phyloP scores from a whole-genome alignment of 2,888 invertebrate genomes.

The Meliscaeva auricollis region DNA sequence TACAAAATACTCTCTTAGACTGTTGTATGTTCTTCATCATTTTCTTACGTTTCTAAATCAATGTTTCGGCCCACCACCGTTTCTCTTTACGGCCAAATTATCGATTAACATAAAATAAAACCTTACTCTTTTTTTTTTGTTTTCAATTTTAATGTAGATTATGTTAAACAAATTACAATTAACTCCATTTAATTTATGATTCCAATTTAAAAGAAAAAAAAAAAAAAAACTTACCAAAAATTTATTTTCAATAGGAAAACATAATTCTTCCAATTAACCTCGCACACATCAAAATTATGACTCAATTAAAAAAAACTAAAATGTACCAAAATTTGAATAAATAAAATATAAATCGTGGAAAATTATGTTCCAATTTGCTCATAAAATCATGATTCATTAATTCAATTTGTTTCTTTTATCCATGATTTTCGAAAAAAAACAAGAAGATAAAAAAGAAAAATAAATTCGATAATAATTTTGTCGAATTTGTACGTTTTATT shows the following conservation, averaged over 20 bases:
- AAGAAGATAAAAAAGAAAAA: background rate
- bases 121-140: background rate
- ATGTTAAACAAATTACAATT: constrained; percentile 8
- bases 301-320: background rate
- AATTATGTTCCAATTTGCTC: constrained; percentile 25
- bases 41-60: too few relatives aligned
- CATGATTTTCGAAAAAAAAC: too few relatives aligned
- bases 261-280: background rate
- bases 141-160: background rate
- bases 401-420: constrained; percentile 9
- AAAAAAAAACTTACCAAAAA: background rate
- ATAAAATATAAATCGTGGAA: constrained; percentile 19
- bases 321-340: constrained; percentile 24
- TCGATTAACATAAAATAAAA: background rate
- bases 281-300: constrained; percentile 1
- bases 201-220: too few relatives aligned
- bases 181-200: constrained; percentile 1
- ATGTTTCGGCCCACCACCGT: too few relatives aligned
- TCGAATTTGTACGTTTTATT: constrained; percentile 59
- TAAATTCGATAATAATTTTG: constrained; percentile 25
- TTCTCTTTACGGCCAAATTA: too few relatives aligned
- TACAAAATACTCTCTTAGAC: too few relatives aligned
- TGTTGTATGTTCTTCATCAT: too few relatives aligned
- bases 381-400: constrained; percentile 4
- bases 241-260: background rate